Evolutionary conservation across 2,888 invertebrate genomes (phyloP), one percentile per base, ranked within the genome.

Genomic region (Dusona sp.): DNA sequence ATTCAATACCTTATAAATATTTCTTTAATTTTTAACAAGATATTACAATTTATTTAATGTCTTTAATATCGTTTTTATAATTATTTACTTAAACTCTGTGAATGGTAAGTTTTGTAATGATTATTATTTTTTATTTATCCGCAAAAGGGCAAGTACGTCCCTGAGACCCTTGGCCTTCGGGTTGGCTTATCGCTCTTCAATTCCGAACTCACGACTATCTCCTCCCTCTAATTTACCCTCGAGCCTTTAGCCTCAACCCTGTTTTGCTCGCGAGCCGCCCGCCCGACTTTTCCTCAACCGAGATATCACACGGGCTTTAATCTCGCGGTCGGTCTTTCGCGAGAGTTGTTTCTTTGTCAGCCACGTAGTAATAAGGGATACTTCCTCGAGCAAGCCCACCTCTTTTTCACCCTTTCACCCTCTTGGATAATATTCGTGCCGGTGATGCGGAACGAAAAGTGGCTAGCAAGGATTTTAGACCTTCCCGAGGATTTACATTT

Each of bases 321-420:
- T 86, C 86, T 81, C 68, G 74, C 61, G 68, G 16, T 57, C 78
- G 73, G 64, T 83, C 80, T 86, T 86, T 81, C 80, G 73, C 67
- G 19, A 75, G 80, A 64, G 68, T 83, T 81, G 80, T 68, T 86
- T 78, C 86, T 86, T 86, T 86, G 83, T 86, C 83, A 73, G 83
- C 51, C 73, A 67, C 77, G 77, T 68, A 64, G 77, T 61, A 80
- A 86, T 83, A 83, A 82, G 78, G 42, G n/a, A 61, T 61, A 61
- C 61, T 25, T 57, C 57, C 29, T 61, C 57, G 68, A 67, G 57
- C 29, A 61, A 61, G 13, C 29, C 61, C 13, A 29, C 61, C 61
- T 61, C 29, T 16, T 61, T 61, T 77, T 38, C 48, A 48, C 65
- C 65, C 77, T 64, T 45, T 42, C 64, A 42, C 13, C 19, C 78